phyloP scores from a whole-genome alignment of 2,797 vertebrate species.

The Rhabdomys pumilio region DNA sequence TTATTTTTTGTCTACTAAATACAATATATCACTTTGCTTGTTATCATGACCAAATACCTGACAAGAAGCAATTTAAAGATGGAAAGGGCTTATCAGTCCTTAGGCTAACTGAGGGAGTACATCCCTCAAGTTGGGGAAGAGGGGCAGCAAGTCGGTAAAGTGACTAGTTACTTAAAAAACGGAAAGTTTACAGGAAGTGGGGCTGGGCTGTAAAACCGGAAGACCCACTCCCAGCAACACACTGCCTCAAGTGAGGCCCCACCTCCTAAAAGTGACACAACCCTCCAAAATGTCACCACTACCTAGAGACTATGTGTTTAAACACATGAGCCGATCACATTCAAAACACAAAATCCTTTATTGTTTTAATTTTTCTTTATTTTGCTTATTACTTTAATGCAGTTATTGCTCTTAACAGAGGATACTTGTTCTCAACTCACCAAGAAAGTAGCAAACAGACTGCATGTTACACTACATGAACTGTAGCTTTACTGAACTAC shows the following conservation, averaged over 20 bases:
- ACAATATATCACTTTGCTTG: background rate
- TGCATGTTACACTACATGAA: fast-evolving
- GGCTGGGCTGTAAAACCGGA: background rate
- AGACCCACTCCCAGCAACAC: background rate
- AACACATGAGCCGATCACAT: background rate
- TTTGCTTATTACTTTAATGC: background rate
- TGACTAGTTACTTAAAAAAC: background rate
- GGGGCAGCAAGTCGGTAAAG: background rate
- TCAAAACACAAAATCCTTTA: background rate
- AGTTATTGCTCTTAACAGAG: background rate
- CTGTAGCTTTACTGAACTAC: background rate
- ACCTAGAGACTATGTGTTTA: background rate
- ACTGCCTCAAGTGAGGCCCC: background rate
- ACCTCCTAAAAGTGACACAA: background rate
- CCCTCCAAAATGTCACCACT: background rate
- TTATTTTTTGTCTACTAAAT: background rate
- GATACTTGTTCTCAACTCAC: slow-evolving; percentile 8
- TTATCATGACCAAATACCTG: background rate
- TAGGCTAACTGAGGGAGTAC: too few relatives aligned
- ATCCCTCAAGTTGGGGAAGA: background rate
- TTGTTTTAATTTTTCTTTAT: background rate
- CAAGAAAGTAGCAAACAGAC: background rate
- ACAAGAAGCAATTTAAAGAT: background rate
- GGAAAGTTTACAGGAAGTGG: background rate
- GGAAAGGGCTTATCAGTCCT: background rate